Base-by-base conservation (phyloP, 2,888 invertebrate genomes). In the Heteromyza rotundicornis region DNA sequence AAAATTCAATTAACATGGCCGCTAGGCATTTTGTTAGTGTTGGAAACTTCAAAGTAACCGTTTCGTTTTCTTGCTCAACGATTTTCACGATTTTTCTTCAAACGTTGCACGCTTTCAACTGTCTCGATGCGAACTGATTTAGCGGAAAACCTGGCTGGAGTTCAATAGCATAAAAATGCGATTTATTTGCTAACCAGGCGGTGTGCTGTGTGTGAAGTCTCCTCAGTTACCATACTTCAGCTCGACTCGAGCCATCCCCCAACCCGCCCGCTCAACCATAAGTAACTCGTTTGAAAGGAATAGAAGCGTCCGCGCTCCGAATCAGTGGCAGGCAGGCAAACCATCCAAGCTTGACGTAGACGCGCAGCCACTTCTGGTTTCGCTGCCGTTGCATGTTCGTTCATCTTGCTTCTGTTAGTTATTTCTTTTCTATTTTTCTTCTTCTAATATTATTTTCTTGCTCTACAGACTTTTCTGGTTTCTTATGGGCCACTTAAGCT, bases 91-190 rank as follows among this genome's bases (percentile, higher is more conserved):
- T 10, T 27, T 27, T 27, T 10, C 7, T 56, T 19, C 51, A 74
- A 70, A 73, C 74, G 75, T 73, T 70, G 68, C 70, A 57, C 66
- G 64, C 72, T 62, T 63, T 59, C 61, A 62, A 72, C 67, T 64
- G 75, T 66, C 74, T 77, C 69, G 73, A 64, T 69, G 70, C 68
- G 71, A 75, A 79, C 79, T 79, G 80, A 78, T 76, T 77, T 74
- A 71, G 71, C 71, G 75, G 67, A 71, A 77, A 77, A 70, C 78
- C 72, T 65, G 60, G 68, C 70, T 73, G 73, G 80, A 79, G 80
- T 80, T 79, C 79, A 78, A 80, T 79, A 80, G 79, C 79, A 77
- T 76, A 77, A 74, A 77, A 72, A 70, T 54, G 73, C 74, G 70
- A 73, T 77, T 76, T 76, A 75, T 76, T 77, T 79, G 74, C 70